These are phyloP conservation scores for Epirrhoe tristata DNA, from an alignment of 2,888 invertebrate species.

Conservation along the genomic window DNA sequence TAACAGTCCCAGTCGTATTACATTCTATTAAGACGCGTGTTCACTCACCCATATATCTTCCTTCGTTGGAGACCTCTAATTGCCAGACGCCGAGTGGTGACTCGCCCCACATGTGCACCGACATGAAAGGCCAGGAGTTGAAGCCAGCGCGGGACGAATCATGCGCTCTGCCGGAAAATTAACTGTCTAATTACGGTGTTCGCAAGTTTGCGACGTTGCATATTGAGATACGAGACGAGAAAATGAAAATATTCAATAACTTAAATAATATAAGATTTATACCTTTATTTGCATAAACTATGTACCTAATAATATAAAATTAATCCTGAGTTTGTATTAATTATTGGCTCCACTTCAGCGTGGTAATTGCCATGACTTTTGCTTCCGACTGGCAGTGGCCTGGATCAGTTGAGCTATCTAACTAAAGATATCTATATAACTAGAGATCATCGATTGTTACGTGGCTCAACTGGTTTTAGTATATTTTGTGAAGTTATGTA, in stretches of 20 bases:
- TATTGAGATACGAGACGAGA: neutral
- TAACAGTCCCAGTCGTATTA: constrained; percentile 29
- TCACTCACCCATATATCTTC: constrained; percentile 92
- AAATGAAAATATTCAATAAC: neutral
- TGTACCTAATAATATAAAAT: no score
- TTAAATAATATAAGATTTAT: no score
- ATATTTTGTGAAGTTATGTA: no score
- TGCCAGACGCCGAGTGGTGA: constrained; percentile 97
- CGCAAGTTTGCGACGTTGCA: neutral
- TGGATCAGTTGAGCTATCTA: no score
- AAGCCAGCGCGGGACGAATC: constrained; percentile 97
- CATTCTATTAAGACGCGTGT: constrained; percentile 30
- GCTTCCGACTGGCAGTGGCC: no score
- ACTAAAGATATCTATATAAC: no score
- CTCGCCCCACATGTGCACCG: constrained; percentile 99
- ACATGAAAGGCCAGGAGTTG: constrained; percentile 99
- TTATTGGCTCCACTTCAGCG: no score
- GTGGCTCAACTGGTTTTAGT: no score
- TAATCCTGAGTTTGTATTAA: no score
- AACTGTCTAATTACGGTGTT: constrained; percentile 52
- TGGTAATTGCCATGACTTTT: no score
- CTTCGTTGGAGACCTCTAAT: constrained; percentile 98
- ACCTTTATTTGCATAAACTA: no score
- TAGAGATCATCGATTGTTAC: no score
- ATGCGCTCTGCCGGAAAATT: constrained; percentile 86